These are phyloP conservation scores for Coregonus sp. DNA, from an alignment of 2,797 vertebrate genomes.

Conservation along the genomic window DNA sequence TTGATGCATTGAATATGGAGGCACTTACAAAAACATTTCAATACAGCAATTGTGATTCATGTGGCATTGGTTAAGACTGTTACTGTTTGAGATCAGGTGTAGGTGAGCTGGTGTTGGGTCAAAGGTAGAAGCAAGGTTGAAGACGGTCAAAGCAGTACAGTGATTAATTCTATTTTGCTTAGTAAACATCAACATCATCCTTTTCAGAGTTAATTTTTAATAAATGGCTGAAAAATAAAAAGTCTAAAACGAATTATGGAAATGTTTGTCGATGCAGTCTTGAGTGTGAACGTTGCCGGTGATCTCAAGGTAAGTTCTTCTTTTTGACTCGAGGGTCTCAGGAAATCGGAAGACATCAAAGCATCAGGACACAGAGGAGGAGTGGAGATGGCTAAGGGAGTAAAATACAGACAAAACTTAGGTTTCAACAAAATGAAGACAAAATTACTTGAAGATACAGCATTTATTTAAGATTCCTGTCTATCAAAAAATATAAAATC, in stretches of 20 bases:
- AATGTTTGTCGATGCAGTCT: constrained; percentile 19
- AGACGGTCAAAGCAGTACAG: neutral
- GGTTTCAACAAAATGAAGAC: neutral
- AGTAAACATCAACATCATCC: neutral
- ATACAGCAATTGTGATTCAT: neutral
- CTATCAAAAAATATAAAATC: neutral
- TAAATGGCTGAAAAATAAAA: neutral
- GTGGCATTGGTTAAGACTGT: neutral
- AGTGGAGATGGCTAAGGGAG: constrained; percentile 20
- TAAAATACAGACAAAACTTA: constrained; percentile 39
- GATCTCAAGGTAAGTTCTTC: constrained; percentile 12
- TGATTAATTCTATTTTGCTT: neutral
- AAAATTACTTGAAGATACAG: neutral
- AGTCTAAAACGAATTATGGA: neutral
- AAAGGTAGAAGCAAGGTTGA: neutral
- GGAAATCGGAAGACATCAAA: constrained; percentile 31
- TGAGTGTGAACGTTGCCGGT: constrained; percentile 44
- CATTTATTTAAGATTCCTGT: neutral
- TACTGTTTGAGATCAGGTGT: neutral
- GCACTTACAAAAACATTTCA: constrained; percentile 64
- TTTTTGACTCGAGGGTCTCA: constrained; percentile 10
- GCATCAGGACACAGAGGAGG: constrained; percentile 40
- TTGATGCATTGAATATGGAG: constrained; percentile 48
- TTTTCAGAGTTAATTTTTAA: neutral
- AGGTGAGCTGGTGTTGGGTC: constrained; percentile 32